phyloP scores from a whole-genome alignment of 2,113 vertebrate genomes.

The Podiceps cristatus region DNA sequence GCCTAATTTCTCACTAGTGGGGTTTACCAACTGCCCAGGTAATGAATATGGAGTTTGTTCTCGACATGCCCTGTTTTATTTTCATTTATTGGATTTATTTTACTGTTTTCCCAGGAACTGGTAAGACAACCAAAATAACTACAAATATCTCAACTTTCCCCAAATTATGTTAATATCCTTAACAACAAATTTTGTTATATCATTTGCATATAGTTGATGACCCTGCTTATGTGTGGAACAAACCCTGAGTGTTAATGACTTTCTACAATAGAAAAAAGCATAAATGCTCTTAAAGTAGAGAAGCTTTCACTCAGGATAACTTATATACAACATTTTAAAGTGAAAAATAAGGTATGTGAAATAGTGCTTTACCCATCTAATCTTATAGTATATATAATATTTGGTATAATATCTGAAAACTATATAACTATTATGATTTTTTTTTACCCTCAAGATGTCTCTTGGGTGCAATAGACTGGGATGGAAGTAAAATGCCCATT shows the following conservation, averaged over 20 bases:
- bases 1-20: background rate
- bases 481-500: rapidly evolving
- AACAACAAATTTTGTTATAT: background rate
- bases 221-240: background rate
- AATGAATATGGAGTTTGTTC: background rate
- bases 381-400: background rate
- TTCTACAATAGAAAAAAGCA: background rate
- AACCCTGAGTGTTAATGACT: background rate
- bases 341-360: background rate
- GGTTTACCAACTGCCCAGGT: background rate
- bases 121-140: background rate
- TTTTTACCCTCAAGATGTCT: background rate
- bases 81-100: background rate
- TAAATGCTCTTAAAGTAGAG: background rate
- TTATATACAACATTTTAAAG: background rate
- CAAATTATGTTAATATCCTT: background rate
- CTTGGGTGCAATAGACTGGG: background rate
- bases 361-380: background rate
- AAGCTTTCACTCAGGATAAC: background rate
- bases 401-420: background rate
- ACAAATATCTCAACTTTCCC: background rate
- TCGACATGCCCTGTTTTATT: background rate
- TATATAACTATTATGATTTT: background rate
- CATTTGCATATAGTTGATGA: background rate
- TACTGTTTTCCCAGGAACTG: background rate